Percentiles rank a stretch among this genome's conserved stretches.
These are phyloP conservation scores for Lucilia cuprina DNA, from an alignment of 1,140 invertebrate species.

Conservation along the genomic window DNA sequence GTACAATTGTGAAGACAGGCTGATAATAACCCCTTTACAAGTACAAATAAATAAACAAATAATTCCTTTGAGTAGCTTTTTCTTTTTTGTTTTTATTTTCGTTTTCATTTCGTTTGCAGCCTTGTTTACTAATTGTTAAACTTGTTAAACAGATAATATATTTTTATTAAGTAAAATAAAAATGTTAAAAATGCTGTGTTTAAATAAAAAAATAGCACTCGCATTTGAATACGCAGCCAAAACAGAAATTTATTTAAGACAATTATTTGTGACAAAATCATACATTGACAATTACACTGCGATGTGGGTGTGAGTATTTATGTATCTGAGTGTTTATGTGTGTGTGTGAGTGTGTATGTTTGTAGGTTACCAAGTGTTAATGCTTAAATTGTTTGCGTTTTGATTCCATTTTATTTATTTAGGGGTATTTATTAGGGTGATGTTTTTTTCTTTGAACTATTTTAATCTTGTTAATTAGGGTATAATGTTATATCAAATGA, in stretches of 20 bases:
- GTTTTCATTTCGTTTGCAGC: not conserved
- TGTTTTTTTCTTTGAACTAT: too few species aligned
- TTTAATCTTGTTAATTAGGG: too few species aligned
- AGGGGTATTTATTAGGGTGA: not conserved
- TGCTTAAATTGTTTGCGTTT: not conserved
- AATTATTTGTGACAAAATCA: too few species aligned
- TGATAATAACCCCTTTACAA: not conserved
- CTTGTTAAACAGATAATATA: not conserved
- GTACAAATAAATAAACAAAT: not conserved
- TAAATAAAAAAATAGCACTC: not conserved
- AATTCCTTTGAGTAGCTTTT: not conserved
- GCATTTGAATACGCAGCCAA: not conserved
- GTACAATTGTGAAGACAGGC: not conserved
- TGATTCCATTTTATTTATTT: not conserved
- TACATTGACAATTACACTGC: not conserved
- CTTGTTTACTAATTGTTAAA: not conserved
- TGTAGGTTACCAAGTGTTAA: constrained; percentile 6
- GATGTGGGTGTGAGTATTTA: not conserved
- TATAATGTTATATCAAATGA: not conserved
- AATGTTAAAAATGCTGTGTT: not conserved
- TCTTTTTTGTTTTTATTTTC: not conserved
- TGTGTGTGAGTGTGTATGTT: not conserved
- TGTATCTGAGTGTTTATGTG: not conserved
- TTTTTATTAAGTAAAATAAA: not conserved
- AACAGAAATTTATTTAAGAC: too few species aligned